Base-by-base conservation (phyloP, 2,797 vertebrate species). In the Neosilurus mollespiculum region DNA sequence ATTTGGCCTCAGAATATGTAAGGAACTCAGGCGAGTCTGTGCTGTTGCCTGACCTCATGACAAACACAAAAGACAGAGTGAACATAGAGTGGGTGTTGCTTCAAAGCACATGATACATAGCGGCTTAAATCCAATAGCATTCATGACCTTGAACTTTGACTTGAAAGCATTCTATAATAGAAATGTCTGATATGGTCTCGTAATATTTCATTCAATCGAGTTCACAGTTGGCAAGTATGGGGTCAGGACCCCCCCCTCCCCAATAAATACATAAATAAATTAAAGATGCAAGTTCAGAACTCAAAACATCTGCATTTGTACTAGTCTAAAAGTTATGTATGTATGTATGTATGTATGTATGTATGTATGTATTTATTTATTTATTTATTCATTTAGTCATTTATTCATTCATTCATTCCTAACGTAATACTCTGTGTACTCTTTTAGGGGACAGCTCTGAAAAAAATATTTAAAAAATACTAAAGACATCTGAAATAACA, bases 41-140 rank as follows among this genome's bases (percentile, higher is more conserved):
- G 78, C 79, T 82, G 56, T 82, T 84, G 64, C 69, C 67, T 84
- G 82, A 87, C 85, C 85, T 85, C 62, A 78, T 80, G 80, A 88
- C 81, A 81, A 86, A 85, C 91, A 90, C 80, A 77, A 82, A 87
- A 72, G 30, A 83, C 86, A 86, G 81, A 80, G 80, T 81, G 86
- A 90, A 84, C 87, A 86, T 88, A 83, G 90, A 84, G 86, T 87
- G 86, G 91, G 89, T 78, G 87, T 58, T 82, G 79, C 83, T 91
- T 84, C 85, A 89, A 89, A 90, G 81, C 88, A 87, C 83, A 59
- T 83, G 87, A 91, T 91, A 88, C 84, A 89, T 92, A 89, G 90
- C 70, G 76, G 80, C 87, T 88, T 87, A 87, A 90, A 90, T 71
- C 59, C 69, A 86, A 77, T 83, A 75, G 85, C 34, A 81, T 76